Conservation (phyloP, 2,113 vertebrate genomes). For the Sebastes fasciatus region DNA sequence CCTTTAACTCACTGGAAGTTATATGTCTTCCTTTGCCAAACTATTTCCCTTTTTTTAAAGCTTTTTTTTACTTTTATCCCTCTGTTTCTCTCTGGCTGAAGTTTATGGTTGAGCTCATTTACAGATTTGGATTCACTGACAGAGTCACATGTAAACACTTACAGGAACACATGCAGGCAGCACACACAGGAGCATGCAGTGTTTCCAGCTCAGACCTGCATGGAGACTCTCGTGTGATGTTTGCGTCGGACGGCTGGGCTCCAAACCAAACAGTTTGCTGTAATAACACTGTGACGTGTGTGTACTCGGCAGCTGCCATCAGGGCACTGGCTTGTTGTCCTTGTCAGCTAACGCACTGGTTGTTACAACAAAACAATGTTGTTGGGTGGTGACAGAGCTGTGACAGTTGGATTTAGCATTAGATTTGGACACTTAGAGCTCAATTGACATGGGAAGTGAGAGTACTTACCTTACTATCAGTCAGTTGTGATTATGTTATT, state of each 20-base stretch:
- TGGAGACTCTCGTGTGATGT: constrained; percentile 17
- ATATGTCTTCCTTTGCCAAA: constrained; percentile 35
- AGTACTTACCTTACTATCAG: not conserved
- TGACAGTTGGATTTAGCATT: constrained; percentile 13
- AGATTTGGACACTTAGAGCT: constrained; percentile 5
- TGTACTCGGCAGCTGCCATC: constrained; percentile 48
- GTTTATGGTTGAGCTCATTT: not conserved
- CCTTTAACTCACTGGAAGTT: constrained; percentile 43
- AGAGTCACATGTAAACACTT: constrained; percentile 30
- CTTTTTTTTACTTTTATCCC: not conserved
- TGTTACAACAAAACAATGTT: constrained; percentile 26
- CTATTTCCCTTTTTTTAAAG: constrained; percentile 15
- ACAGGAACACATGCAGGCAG: constrained; percentile 23
- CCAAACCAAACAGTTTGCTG: constrained; percentile 59
- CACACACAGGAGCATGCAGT: constrained; percentile 2
- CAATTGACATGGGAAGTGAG: not conserved
- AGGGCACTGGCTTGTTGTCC: constrained; percentile 45
- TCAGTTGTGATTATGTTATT: not conserved
- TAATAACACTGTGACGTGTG: constrained; percentile 59
- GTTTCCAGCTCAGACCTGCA: constrained; percentile 41
- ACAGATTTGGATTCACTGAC: constrained; percentile 5
- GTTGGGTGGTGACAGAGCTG: constrained; percentile 25
- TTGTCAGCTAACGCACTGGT: constrained; percentile 59
- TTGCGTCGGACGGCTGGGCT: constrained; percentile 7
- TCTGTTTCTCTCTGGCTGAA: not conserved